Conservation (phyloP, 2,888 invertebrate species). For the Chrysodeixis includens region DNA sequence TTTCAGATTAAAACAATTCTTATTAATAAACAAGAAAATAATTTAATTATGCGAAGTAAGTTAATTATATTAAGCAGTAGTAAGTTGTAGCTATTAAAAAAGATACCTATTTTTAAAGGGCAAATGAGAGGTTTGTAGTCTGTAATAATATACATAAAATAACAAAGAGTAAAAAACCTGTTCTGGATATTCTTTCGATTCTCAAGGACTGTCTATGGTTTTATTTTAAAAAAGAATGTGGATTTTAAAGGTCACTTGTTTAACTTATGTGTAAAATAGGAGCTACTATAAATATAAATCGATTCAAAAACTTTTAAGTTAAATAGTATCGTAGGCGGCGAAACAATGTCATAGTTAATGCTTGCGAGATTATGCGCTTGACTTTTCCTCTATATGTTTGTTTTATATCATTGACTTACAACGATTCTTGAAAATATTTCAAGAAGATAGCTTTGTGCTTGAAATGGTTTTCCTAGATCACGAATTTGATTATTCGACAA, state of each 20-base stretch:
- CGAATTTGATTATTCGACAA: too few species aligned
- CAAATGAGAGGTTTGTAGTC: too few species aligned
- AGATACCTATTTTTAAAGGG: background rate
- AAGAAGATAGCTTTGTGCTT: too few species aligned
- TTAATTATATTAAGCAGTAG: too few species aligned
- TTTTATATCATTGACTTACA: too few species aligned
- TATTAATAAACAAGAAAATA: too few species aligned
- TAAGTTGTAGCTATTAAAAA: background rate
- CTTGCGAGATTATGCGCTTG: too few species aligned
- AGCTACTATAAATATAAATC: background rate
- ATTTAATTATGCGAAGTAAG: too few species aligned
- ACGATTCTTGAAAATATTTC: too few species aligned
- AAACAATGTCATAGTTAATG: background rate
- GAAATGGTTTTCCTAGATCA: too few species aligned
- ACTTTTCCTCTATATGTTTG: too few species aligned
- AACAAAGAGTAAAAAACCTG: background rate
- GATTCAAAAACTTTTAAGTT: background rate
- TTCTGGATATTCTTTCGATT: background rate
- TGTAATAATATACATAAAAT: conserved; percentile 1
- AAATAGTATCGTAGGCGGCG: background rate
- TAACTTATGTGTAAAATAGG: background rate
- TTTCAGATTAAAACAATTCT: background rate
- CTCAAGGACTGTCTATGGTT: background rate
- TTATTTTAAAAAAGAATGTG: conserved; percentile 9
- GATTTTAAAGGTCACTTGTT: conserved; percentile 14